Percentiles rank a stretch among this genome's conserved stretches.
These are phyloP conservation scores for Lepeophtheirus salmonis DNA, from an alignment of 1,140 invertebrate species.

Conservation along the genomic window DNA sequence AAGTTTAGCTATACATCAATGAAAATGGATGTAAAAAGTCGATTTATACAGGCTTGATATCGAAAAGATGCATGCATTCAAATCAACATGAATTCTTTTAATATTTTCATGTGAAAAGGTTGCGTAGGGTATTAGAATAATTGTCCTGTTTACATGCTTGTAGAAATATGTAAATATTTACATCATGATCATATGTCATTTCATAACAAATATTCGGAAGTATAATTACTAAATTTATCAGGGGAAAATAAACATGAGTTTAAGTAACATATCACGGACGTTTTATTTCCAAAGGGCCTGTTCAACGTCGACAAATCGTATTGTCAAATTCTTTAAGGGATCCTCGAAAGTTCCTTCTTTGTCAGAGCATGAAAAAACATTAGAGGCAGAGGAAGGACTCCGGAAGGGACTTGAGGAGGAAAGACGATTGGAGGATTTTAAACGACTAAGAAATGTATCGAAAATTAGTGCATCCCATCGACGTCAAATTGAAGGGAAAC, in stretches of 20 bases:
- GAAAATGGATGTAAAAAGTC: no score
- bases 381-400: neutral
- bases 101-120: no score
- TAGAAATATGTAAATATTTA: no score
- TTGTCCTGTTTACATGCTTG: no score
- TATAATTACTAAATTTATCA: neutral
- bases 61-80: no score
- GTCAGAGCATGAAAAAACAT: neutral
- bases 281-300: neutral
- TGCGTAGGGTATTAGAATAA: no score
- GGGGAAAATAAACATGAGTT: neutral
- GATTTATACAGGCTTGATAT: no score
- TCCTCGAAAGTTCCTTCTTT: neutral
- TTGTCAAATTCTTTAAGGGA: neutral
- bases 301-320: neutral
- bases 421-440: neutral
- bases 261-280: neutral
- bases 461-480: neutral
- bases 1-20: no score
- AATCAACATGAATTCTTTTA: no score
- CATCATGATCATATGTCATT: no score
- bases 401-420: neutral
- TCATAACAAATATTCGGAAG: no score
- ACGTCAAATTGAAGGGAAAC: neutral
- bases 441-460: neutral